Percentiles rank a stretch among this genome's conserved stretches.
Conservation (phyloP, 2,888 invertebrate genomes). For the Pecten maximus region DNA sequence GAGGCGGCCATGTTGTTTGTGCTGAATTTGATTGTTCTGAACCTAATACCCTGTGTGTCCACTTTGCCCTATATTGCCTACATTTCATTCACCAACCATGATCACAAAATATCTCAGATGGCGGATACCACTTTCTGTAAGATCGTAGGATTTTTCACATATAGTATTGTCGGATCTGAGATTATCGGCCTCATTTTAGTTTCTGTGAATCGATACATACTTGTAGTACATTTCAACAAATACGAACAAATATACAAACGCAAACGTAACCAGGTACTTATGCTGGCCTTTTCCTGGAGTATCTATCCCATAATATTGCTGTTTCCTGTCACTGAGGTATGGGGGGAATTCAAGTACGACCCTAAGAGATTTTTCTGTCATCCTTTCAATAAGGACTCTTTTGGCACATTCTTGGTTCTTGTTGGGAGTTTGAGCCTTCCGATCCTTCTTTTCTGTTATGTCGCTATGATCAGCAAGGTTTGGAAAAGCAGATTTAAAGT, state of each 20-base stretch:
- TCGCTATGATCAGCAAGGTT: constrained; percentile 48
- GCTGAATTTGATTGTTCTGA: constrained; percentile 59
- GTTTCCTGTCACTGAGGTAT: constrained; percentile 60
- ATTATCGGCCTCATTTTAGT: constrained; percentile 63
- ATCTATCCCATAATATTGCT: constrained; percentile 62
- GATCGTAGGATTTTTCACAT: constrained; percentile 59
- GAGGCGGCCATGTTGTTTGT: constrained; percentile 58
- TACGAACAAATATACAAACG: constrained; percentile 60
- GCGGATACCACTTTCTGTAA: constrained; percentile 48
- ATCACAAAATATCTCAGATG: background rate
- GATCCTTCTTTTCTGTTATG: constrained; percentile 45
- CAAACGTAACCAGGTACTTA: constrained; percentile 45
- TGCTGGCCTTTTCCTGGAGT: constrained; percentile 60
- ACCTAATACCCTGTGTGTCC: constrained; percentile 57
- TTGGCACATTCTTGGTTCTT: constrained; percentile 42
- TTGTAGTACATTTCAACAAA: constrained; percentile 60
- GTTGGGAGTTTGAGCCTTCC: constrained; percentile 34
- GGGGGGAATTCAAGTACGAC: constrained; percentile 65
- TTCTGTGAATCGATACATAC: constrained; percentile 64
- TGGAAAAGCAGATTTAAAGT: constrained; percentile 40
- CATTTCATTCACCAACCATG: background rate
- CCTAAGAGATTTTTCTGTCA: constrained; percentile 63
- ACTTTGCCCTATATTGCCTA: background rate
- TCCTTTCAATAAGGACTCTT: constrained; percentile 53
- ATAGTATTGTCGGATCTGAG: constrained; percentile 62